Conservation (phyloP, 2,888 invertebrate genomes). For the Bugulina stolonifera region DNA sequence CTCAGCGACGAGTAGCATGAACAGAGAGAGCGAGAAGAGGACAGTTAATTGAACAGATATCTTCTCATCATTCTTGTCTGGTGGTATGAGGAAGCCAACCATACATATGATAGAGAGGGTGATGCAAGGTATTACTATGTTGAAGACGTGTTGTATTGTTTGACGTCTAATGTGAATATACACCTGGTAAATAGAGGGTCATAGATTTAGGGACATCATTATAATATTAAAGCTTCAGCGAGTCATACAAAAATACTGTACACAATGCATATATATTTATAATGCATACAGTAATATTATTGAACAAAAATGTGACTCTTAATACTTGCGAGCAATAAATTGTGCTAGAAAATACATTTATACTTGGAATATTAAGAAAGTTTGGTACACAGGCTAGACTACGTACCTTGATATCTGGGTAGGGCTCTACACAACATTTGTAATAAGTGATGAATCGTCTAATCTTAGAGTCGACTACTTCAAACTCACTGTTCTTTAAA, state of each 20-base stretch:
- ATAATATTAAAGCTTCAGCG: too few relatives aligned
- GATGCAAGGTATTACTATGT: constrained; percentile 53
- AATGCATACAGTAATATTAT: too few relatives aligned
- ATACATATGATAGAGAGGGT: constrained; percentile 53
- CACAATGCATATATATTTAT: too few relatives aligned
- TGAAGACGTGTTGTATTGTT: constrained; percentile 49
- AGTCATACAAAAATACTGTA: too few relatives aligned
- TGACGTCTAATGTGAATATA: constrained; percentile 38
- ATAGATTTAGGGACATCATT: too few relatives aligned
- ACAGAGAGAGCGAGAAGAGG: constrained; percentile 54
- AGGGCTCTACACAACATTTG: constrained; percentile 48
- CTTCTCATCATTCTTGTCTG: constrained; percentile 54
- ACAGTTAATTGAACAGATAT: constrained; percentile 55
- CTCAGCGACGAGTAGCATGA: constrained; percentile 55
- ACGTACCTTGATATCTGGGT: constrained; percentile 41
- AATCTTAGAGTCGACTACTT: constrained; percentile 40
- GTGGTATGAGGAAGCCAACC: constrained; percentile 54
- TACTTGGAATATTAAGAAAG: too few relatives aligned
- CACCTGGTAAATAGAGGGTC: too few relatives aligned
- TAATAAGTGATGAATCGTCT: constrained; percentile 45
- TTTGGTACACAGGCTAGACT: not conserved
- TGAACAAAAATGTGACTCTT: too few relatives aligned
- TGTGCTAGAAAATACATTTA: too few relatives aligned
- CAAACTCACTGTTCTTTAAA: constrained; percentile 49
- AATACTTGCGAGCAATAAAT: too few relatives aligned